Evolutionary conservation across 2,888 invertebrate species (phyloP).

Genomic region (Copidosoma aretas): DNA sequence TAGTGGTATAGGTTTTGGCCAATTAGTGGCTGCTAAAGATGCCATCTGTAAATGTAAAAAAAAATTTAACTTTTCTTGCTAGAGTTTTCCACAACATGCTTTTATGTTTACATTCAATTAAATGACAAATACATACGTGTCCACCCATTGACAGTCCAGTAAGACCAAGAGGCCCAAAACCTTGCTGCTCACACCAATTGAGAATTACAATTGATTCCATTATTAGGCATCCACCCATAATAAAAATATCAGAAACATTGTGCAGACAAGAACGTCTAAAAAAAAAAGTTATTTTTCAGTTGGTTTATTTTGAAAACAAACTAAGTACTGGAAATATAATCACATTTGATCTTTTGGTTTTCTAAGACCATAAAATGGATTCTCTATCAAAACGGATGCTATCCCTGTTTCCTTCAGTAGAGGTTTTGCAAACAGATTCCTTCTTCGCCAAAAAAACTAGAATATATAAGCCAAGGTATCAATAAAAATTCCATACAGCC

Average conservation of each 20-base stretch:
- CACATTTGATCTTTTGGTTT: conserved; percentile 89
- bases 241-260: conserved; percentile 96
- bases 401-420: conserved; percentile 87
- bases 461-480: neutral
- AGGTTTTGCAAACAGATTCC: conserved; percentile 90
- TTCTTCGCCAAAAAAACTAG: conserved; percentile 88
- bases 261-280: conserved; percentile 86
- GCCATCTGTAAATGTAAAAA: conserved; percentile 79
- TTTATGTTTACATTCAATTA: conserved; percentile 4
- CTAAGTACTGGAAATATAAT: conserved; percentile 51
- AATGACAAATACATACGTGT: conserved; percentile 74
- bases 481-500: conserved; percentile 17
- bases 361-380: conserved; percentile 91
- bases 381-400: conserved; percentile 92
- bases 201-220: conserved; percentile 90
- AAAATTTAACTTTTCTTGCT: neutral
- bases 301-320: conserved; percentile 11
- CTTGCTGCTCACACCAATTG: conserved; percentile 91
- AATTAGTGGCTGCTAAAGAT: conserved; percentile 93
- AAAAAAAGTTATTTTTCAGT: conserved; percentile 41
- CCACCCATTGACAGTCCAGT: conserved; percentile 98
- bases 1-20: conserved; percentile 91
- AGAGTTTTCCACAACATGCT: conserved; percentile 1
- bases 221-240: conserved; percentile 97
- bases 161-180: conserved; percentile 90